Percentiles rank a stretch among this genome's conserved stretches.
Conservation (phyloP, 2,797 vertebrate species). For the Sebastes elongatus region DNA sequence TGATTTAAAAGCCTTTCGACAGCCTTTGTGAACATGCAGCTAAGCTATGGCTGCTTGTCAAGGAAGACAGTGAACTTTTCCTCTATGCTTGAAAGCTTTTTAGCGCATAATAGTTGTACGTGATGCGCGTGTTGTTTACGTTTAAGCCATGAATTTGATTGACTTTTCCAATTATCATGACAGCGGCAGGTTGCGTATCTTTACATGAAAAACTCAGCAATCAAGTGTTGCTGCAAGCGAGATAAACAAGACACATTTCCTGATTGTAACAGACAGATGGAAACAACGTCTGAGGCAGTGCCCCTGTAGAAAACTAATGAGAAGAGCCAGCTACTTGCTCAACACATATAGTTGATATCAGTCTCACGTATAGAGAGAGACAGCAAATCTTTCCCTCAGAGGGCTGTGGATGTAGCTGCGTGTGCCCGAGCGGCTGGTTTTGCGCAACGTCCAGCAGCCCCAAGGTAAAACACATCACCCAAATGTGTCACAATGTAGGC, state of each 20-base stretch:
- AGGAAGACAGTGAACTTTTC: background rate
- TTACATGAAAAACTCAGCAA: conserved; percentile 23
- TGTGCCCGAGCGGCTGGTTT: conserved; percentile 38
- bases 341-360: conserved; percentile 28
- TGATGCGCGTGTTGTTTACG: conserved; percentile 20
- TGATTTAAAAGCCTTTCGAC: conserved; percentile 15
- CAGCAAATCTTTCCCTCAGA: conserved; percentile 21
- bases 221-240: conserved; percentile 32
- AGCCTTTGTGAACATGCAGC: background rate
- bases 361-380: conserved; percentile 26
- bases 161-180: conserved; percentile 31
- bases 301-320: conserved; percentile 26
- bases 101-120: background rate
- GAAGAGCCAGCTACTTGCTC: conserved; percentile 47
- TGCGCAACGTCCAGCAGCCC: conserved; percentile 50
- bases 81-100: background rate
- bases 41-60: conserved; percentile 12
- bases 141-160: background rate
- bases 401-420: conserved; percentile 29
- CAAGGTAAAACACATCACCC: conserved; percentile 70
- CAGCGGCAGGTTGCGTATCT: conserved; percentile 16
- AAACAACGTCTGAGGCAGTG: conserved; percentile 36
- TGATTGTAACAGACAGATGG: conserved; percentile 42
- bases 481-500: conserved; percentile 65
- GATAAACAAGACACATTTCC: conserved; percentile 38